phyloP scores from a whole-genome alignment of 2,113 vertebrate species.

The Oncorhynchus gorbuscha region DNA sequence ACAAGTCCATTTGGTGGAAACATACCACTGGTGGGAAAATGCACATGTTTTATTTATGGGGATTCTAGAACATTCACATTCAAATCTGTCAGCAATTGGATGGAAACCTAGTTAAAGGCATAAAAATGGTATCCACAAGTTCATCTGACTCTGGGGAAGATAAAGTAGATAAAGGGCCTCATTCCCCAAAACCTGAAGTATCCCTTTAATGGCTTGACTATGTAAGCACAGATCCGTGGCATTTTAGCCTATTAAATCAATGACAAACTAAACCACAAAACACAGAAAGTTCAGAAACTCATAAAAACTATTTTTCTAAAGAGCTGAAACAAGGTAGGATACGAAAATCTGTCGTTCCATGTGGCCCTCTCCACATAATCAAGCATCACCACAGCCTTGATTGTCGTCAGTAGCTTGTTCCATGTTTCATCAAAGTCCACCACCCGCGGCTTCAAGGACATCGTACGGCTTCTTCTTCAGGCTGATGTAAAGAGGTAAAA shows the following conservation, averaged over 20 bases:
- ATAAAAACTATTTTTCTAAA: neutral
- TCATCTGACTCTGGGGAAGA: no score
- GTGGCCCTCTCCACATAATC: conserved; percentile 97
- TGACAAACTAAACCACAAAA: no score
- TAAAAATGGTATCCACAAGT: no score
- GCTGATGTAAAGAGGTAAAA: conserved; percentile 66
- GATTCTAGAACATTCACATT: no score
- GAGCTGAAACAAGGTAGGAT: conserved; percentile 75
- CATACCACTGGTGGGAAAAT: no score
- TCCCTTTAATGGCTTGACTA: neutral
- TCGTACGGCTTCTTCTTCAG: conserved; percentile 81
- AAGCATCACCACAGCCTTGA: conserved; percentile 98
- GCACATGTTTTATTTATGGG: no score
- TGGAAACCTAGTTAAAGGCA: no score
- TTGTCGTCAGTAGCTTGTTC: conserved; percentile 97
- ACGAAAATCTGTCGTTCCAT: conserved; percentile 99
- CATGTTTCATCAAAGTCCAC: conserved; percentile 99
- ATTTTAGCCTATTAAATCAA: neutral
- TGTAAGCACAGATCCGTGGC: neutral
- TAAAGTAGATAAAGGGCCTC: no score
- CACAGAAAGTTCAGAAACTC: neutral
- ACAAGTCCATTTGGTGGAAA: no score
- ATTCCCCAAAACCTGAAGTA: no score
- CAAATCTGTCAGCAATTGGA: no score
- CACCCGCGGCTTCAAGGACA: conserved; percentile 99